Evolutionary conservation across 1,140 invertebrate genomes (phyloP).

Genomic region (Reticulitermes speratus): DNA sequence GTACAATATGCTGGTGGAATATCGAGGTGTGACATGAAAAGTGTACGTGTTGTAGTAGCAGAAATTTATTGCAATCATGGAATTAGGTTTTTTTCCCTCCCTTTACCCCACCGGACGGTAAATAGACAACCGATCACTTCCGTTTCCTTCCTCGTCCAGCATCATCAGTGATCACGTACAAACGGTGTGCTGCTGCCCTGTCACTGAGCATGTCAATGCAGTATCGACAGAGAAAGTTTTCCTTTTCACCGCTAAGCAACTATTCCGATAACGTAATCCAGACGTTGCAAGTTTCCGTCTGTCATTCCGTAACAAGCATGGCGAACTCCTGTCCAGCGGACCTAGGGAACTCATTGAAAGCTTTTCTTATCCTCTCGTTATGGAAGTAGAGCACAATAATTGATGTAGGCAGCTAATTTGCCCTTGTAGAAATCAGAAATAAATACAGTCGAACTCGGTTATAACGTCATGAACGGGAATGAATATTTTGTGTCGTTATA

Average conservation of each 20-base stretch:
- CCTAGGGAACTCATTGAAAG: too few species aligned
- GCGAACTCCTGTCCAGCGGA: too few species aligned
- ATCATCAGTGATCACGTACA: background rate
- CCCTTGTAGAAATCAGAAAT: too few species aligned
- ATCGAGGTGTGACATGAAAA: too few species aligned
- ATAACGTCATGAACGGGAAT: too few species aligned
- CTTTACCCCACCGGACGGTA: background rate
- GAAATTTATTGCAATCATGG: background rate
- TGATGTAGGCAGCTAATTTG: too few species aligned
- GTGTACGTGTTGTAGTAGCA: background rate
- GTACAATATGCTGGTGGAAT: too few species aligned
- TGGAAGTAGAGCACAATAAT: too few species aligned
- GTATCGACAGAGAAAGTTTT: background rate
- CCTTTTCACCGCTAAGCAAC: background rate
- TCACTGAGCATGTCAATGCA: background rate
- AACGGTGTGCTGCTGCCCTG: background rate
- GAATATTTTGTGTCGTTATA: too few species aligned
- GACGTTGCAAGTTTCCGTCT: background rate
- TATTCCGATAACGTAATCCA: background rate
- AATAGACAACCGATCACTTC: background rate
- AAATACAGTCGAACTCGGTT: too few species aligned
- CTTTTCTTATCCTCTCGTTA: too few species aligned
- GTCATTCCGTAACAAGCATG: background rate
- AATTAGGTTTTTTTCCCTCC: background rate
- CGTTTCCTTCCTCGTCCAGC: background rate